Percentiles rank a stretch among this genome's conserved stretches.
Evolutionary conservation across 2,888 invertebrate species (phyloP).

Genomic region (Rambutsinella grinnellia): DNA sequence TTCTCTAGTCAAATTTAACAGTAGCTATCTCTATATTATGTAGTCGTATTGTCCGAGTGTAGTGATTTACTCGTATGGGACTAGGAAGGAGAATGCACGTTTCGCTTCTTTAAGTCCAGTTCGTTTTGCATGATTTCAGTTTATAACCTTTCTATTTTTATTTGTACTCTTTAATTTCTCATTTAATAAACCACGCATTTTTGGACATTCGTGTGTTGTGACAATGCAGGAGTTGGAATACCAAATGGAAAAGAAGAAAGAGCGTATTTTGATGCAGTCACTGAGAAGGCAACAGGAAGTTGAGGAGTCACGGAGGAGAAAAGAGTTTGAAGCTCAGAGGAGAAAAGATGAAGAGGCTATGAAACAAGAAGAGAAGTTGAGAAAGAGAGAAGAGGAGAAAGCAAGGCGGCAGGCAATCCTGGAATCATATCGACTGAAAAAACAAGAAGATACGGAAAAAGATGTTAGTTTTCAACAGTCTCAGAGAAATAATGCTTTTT

Average conservation of each 20-base stretch:
- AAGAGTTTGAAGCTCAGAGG: conserved; percentile 85
- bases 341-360: conserved; percentile 77
- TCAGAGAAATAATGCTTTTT: conserved; percentile 48
- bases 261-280: conserved; percentile 89
- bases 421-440: conserved; percentile 93
- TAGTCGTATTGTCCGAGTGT: conserved; percentile 37
- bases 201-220: conserved; percentile 23
- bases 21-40: background rate
- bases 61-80: background rate
- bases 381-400: conserved; percentile 84
- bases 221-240: conserved; percentile 80
- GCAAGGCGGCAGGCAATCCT: conserved; percentile 89
- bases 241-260: conserved; percentile 94
- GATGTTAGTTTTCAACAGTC: conserved; percentile 61
- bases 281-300: conserved; percentile 91
- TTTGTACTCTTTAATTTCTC: conserved; percentile 25
- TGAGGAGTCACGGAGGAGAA: conserved; percentile 86
- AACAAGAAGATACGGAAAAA: conserved; percentile 69
- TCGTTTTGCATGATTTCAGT: background rate
- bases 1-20: background rate
- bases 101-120: conserved; percentile 30
- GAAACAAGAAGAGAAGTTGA: conserved; percentile 78
- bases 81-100: conserved; percentile 36
- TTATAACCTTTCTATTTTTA: conserved; percentile 14
- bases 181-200: conserved; percentile 25